Base-by-base conservation (phyloP, 2,113 vertebrate species). In the Psammodynastes pulverulentus region DNA sequence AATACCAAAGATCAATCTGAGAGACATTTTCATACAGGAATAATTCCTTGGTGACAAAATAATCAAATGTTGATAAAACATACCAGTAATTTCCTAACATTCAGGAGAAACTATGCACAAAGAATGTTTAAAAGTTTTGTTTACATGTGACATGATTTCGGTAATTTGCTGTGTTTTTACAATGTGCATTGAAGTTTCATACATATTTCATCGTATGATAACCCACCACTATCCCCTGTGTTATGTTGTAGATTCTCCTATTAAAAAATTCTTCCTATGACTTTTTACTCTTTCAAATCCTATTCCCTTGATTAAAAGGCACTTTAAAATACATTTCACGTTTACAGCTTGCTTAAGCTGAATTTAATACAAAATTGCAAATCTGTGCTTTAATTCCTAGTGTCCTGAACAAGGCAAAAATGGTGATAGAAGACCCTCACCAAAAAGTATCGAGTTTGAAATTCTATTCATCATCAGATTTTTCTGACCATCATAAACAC, bases 271-370 rank as follows among this genome's bases (percentile, higher is more conserved):
- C 7, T 3, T 72, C 54, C 79, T 13, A 17, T 13, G 48, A 34
- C 90, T 53, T 52, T n/a, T 67, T 19, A 89, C n/a, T 62, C 39
- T 34, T 39, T 87, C 62, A 21, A 87, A 49, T 23, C 39, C 58
- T 39, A 58, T 29, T 89, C 86, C 0, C 1, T 92, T 84, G 92
- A 92, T 88, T 93, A 94, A 92, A 90, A 90, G 24, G 39, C 94
- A 29, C 19, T 56, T 90, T 95, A 49, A 94, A 92, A 3, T 90
- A 95, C 94, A 94, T 89, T 94, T 95, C 92, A 96, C 49, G 9
- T 0, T 95, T 94, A 91, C 92, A 89, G 86, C 51, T 90, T 52
- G 56, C 93, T 94, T 94, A 3, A 94, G 94, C n/a, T 29, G 19
- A 6, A 48, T 26, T 34, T 48, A 56, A 39, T 34, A 1, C 29